Base-by-base conservation (phyloP, 2,888 invertebrate species). In the Sarcophaga caerulescens region DNA sequence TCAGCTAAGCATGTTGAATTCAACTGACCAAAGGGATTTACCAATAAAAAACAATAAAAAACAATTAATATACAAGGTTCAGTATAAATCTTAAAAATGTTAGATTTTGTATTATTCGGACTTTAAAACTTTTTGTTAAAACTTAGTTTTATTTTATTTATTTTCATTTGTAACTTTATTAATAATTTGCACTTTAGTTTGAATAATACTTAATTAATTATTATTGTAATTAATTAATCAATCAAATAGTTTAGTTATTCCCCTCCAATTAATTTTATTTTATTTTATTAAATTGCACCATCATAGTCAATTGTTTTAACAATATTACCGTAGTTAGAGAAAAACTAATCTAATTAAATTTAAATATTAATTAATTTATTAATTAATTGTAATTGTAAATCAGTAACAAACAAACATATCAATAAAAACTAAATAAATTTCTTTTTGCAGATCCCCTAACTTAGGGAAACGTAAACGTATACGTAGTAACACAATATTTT, bases 121-220 rank as follows among this genome's bases (percentile, higher is more conserved):
- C 5, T 4, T 52, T 52, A 52, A 52, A 52, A 52, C 52, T 73
- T 47, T 47, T 57, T 68, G 63, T 45, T 35, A 35, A 35, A 73
- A 74, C 17, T 76, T 25, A 70, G 66, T 23, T 19, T 65, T 76
- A 74, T 69, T 77, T n/a, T 59, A 35, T 71, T 66, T 57, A 52
- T 71, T 47, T 45, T 68, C 8, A 35, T 21, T 66, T 77, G 65
- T 76, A 35, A 8, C 3, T 74, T 81, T 86, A 57, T 45, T 75
- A 84, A 74, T 87, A 77, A 88, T 84, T 84, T 87, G 88, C 88
- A 87, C 84, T 85, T 85, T 86, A 85, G 80, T 87, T 86, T 77
- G 63, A 57, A 52, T 78, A 74, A 62, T 71, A 74, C 17, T 44
- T 47, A 70, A 76, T 44, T 70, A 47, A 52, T 71, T 66, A 74